Evolutionary conservation across 2,888 invertebrate species (phyloP).

Genomic region (Conchocele bisecta): DNA sequence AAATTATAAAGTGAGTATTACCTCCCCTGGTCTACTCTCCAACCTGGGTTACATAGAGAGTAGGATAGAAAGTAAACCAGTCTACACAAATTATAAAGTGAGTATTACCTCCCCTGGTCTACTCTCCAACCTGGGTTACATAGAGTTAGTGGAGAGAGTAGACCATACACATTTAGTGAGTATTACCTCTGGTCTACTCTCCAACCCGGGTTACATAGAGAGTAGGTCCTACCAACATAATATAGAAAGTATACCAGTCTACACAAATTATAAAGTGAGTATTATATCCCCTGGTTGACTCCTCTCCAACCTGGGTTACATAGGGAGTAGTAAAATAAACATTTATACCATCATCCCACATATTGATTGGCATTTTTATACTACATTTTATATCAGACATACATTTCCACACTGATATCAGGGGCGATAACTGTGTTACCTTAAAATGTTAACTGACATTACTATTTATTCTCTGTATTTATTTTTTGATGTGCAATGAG

Average conservation of each 20-base stretch:
- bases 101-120: slow-evolving; percentile 92
- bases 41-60: slow-evolving; percentile 90
- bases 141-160: slow-evolving; percentile 89
- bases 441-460: too few species aligned
- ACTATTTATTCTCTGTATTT: too few species aligned
- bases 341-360: too few species aligned
- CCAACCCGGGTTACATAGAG: slow-evolving; percentile 89
- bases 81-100: slow-evolving; percentile 82
- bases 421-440: too few species aligned
- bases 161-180: slow-evolving; percentile 84
- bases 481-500: too few species aligned
- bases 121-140: slow-evolving; percentile 90
- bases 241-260: slow-evolving; percentile 89
- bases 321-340: too few species aligned
- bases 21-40: slow-evolving; percentile 92
- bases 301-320: slow-evolving; percentile 90
- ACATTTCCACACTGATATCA: too few species aligned
- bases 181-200: slow-evolving; percentile 93
- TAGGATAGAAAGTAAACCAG: slow-evolving; percentile 89
- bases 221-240: too few species aligned
- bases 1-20: slow-evolving; percentile 84
- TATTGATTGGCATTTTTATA: too few species aligned
- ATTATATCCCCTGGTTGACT: slow-evolving; percentile 94
- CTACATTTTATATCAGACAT: too few species aligned
- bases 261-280: slow-evolving; percentile 61